Evolutionary conservation across 2,113 vertebrate species (phyloP).

Genomic region (Arothron firmamentum): DNA sequence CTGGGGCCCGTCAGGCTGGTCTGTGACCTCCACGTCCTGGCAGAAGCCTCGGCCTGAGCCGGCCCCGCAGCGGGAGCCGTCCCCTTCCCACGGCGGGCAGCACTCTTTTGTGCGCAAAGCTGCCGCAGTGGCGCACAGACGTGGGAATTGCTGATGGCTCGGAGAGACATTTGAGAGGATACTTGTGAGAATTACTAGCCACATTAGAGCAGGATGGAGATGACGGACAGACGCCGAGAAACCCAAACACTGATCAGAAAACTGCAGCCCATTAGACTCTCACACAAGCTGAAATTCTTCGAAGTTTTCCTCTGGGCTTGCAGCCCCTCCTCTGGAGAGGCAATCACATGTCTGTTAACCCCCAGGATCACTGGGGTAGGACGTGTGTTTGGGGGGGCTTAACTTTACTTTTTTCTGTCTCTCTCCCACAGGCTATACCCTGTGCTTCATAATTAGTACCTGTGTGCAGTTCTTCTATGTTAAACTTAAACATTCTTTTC

Average conservation of each 20-base stretch:
- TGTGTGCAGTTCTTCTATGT: no score
- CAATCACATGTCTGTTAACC: constrained; percentile 61
- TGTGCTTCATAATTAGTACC: no score
- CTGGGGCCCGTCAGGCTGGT: constrained; percentile 78
- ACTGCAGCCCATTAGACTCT: neutral
- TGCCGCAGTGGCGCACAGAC: constrained; percentile 43
- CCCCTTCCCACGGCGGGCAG: constrained; percentile 63
- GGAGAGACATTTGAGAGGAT: constrained; percentile 26
- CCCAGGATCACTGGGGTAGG: neutral
- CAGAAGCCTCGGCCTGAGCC: constrained; percentile 83
- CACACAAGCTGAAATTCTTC: constrained; percentile 27
- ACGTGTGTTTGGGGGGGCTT: no score
- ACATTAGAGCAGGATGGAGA: constrained; percentile 54
- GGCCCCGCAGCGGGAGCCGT: constrained; percentile 64
- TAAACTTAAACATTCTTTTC: no score
- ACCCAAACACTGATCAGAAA: neutral
- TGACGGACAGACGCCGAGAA: neutral
- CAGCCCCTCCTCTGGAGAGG: constrained; percentile 7
- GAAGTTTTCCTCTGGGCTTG: neutral
- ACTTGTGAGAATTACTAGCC: constrained; percentile 61
- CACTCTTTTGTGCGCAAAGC: constrained; percentile 58
- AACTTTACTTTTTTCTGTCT: no score
- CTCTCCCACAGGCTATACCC: no score
- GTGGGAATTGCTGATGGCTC: constrained; percentile 59
- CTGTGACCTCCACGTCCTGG: constrained; percentile 72